Evolutionary conservation across 2,797 vertebrate species (phyloP).

Genomic region (Darevskia nairensis): DNA sequence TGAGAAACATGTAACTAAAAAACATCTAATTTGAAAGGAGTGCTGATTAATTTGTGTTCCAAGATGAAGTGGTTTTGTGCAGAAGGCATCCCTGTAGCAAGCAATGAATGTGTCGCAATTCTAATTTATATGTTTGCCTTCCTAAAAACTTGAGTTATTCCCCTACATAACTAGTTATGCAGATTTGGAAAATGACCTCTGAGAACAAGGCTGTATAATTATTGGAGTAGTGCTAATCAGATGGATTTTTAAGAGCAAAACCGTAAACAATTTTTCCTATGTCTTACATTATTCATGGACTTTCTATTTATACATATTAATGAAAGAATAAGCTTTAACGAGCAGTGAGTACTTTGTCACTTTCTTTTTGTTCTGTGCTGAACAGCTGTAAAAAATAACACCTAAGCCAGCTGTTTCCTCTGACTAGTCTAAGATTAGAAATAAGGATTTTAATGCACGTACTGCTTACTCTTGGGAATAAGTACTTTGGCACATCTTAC

Average conservation of each 20-base stretch:
- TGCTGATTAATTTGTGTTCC: not conserved
- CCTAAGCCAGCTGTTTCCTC: conserved; percentile 50
- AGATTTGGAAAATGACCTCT: conserved; percentile 65
- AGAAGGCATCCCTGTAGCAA: rapidly evolving
- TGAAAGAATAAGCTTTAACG: conserved; percentile 60
- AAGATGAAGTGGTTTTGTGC: rapidly evolving
- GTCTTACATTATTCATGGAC: conserved; percentile 72
- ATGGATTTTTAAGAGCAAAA: conserved; percentile 65
- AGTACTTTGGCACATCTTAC: not conserved
- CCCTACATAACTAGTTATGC: conserved; percentile 35
- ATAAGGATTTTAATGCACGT: conserved; percentile 11
- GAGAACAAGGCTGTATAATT: conserved; percentile 57
- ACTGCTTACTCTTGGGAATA: not conserved
- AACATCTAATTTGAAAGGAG: not conserved
- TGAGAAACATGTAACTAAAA: not conserved
- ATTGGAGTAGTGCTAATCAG: conserved; percentile 61
- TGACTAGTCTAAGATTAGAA: conserved; percentile 21
- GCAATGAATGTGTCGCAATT: not conserved
- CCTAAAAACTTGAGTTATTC: conserved; percentile 25
- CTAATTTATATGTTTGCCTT: not conserved
- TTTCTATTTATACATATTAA: conserved; percentile 64
- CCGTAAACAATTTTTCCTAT: conserved; percentile 57
- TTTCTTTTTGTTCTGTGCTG: conserved; percentile 53
- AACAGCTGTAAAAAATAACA: conserved; percentile 67
- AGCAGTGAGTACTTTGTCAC: conserved; percentile 50